A percentile compares a stretch with the other conserved stretches of the same genome.
These are phyloP conservation scores for Drosophila auraria DNA, from an alignment of 1,140 invertebrate species.

Conservation along the genomic window DNA sequence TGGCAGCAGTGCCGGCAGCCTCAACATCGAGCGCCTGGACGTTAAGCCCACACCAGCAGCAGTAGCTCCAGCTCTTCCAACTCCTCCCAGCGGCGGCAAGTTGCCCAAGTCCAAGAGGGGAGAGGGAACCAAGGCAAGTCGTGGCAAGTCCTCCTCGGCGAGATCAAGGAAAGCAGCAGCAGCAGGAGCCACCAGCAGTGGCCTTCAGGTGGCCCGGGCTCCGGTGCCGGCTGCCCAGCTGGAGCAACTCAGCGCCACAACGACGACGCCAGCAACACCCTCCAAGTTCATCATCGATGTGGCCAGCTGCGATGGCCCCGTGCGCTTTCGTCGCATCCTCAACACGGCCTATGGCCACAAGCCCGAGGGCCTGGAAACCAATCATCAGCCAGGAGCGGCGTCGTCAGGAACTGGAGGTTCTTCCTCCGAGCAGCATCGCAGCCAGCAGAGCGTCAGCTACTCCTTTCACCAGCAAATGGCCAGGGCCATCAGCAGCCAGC, in stretches of 20 bases:
- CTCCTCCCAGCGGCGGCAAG: neutral
- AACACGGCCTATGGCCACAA: slow-evolving; percentile 90
- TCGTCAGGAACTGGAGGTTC: slow-evolving; percentile 50
- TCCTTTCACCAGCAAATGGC: slow-evolving; percentile 85
- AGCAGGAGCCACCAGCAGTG: slow-evolving; percentile 8
- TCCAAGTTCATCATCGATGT: slow-evolving; percentile 90
- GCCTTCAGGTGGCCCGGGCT: slow-evolving; percentile 67
- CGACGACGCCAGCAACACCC: slow-evolving; percentile 13
- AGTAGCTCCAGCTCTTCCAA: neutral
- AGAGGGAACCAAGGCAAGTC: neutral
- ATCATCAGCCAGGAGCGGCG: neutral
- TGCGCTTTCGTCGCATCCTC: slow-evolving; percentile 91
- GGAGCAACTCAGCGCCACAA: slow-evolving; percentile 22
- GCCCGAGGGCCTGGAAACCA: slow-evolving; percentile 62
- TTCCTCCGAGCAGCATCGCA: slow-evolving; percentile 57
- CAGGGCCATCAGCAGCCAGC: slow-evolving; percentile 78
- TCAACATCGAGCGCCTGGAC: slow-evolving; percentile 83
- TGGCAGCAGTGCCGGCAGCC: slow-evolving; percentile 81
- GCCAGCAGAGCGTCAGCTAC: slow-evolving; percentile 79
- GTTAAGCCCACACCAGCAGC: slow-evolving; percentile 17
- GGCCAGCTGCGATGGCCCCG: slow-evolving; percentile 94
- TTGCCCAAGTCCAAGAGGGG: neutral
- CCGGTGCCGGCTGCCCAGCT: slow-evolving; percentile 63
- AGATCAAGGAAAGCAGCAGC: neutral
- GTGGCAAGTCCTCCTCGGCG: neutral